Evolutionary conservation across 2,797 vertebrate species (phyloP), one percentile per base, ranked within the genome.

Genomic region (Semaprochilodus insignis): DNA sequence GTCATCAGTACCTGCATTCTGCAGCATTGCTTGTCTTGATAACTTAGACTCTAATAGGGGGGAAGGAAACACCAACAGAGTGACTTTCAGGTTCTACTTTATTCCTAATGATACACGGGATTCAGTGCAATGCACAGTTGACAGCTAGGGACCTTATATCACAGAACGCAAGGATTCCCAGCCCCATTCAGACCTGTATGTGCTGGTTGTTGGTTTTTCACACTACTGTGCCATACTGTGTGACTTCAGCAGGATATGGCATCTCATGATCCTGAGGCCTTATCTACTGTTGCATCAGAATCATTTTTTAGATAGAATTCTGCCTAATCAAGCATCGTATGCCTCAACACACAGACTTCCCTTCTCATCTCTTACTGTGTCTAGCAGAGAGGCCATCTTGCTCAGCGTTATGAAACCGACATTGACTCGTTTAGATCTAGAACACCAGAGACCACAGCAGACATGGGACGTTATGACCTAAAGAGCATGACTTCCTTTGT

Each of bases 1-100:
- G 80, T 90, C 90, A 25, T 94, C 90, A 34, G 87, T 75, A 74
- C 79, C 63, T 0, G 88, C 21, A 67, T 87, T 44, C 62, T 34
- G 91, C 40, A 72, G 86, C 82, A 87, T 0, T 21, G 89, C 80
- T 87, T 87, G 93, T 89, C 31, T 89, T 25, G 66, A 74, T 19
- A 79, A 62, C 57, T 80, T 91, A 17, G 74, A 44, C 79, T 91
- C 94, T 95, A 86, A 5, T 13, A 13, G 7, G 21, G 14, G n/a
- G 19, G 27, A 34, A 74, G 13, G 16, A 75, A 4, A 74, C 54
- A 65, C 0, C 59, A 63, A 4, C 5, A 48, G 17, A 36, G 19
- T 16, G 6, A 2, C n/a, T 54, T 27, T 40, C 10, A 2, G 15
- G 21, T 71, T 27, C 14, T 17, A 8, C 44, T 70, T 44, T 7